Conservation (phyloP, 2,888 invertebrate species). For the Cephus runcator region DNA sequence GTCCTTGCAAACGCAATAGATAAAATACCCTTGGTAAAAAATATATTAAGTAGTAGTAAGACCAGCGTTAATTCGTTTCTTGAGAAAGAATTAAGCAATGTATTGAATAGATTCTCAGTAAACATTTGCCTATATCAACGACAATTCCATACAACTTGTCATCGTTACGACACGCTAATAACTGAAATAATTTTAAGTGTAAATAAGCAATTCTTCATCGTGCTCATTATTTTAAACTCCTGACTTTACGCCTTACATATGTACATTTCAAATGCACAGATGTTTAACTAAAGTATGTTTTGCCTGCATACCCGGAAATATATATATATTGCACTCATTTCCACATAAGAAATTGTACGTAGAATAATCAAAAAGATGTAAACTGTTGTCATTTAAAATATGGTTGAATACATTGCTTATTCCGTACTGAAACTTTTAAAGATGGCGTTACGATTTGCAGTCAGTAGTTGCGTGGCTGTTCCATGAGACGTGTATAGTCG, state of each 20-base stretch:
- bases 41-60: background rate
- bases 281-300: background rate
- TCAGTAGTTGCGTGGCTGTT: background rate
- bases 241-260: background rate
- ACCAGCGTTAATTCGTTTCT: background rate
- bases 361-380: background rate
- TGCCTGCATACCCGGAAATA: background rate
- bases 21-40: background rate
- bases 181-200: background rate
- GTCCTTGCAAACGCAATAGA: background rate
- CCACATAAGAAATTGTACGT: background rate
- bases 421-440: background rate
- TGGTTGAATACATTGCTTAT: background rate
- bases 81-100: background rate
- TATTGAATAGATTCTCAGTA: background rate
- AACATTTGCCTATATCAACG: background rate
- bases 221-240: background rate
- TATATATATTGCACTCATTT: background rate
- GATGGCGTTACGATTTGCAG: background rate
- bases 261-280: background rate
- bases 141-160: background rate
- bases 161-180: background rate
- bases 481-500: slow-evolving; percentile 1
- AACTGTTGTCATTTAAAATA: background rate
- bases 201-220: background rate